Percentiles rank a stretch among this genome's conserved stretches.
Conservation (phyloP, 2,888 invertebrate genomes). For the Clanis bilineata region DNA sequence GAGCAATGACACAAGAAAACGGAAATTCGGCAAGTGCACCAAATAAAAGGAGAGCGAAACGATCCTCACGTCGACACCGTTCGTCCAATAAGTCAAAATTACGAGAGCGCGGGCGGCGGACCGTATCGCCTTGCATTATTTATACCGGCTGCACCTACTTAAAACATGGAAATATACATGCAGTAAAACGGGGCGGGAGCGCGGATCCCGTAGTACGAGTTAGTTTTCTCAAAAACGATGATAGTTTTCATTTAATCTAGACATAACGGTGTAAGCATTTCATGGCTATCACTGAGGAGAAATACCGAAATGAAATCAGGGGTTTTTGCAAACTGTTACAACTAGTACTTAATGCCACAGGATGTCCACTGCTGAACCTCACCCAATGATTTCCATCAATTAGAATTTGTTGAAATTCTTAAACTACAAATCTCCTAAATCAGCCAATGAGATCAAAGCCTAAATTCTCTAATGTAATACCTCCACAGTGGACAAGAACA, state of each 20-base stretch:
- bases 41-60: conserved; percentile 20
- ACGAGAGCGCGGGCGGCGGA: conserved; percentile 57
- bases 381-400: no score
- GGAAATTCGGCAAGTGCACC: conserved; percentile 12
- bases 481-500: neutral
- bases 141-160: conserved; percentile 61
- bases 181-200: conserved; percentile 8
- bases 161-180: conserved; percentile 37
- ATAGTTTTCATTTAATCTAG: no score
- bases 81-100: conserved; percentile 68
- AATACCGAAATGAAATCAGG: no score
- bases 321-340: no score
- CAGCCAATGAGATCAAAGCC: neutral
- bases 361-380: no score
- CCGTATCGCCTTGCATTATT: conserved; percentile 66
- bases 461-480: neutral
- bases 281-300: no score
- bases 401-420: no score
- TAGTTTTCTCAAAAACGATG: no score
- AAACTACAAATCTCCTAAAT: no score
- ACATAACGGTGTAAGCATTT: no score
- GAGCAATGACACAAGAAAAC: conserved; percentile 18
- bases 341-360: no score
- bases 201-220: no score
- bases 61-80: conserved; percentile 26